These are phyloP conservation scores for Coreius guichenoti DNA, from an alignment of 2,797 vertebrate species.

Conservation along the genomic window DNA sequence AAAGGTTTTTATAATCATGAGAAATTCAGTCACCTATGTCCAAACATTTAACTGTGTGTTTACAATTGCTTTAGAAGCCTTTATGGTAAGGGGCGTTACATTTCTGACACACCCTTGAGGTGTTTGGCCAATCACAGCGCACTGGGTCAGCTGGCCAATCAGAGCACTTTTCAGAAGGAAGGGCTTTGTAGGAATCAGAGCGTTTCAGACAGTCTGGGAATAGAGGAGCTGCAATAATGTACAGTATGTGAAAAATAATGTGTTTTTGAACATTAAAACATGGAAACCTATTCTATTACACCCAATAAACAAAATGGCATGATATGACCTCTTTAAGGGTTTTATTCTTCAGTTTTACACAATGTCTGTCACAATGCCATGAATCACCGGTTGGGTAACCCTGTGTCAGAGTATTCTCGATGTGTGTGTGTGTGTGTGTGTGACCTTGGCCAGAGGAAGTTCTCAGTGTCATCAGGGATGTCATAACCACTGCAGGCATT, in stretches of 20 bases:
- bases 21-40: background rate
- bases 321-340: background rate
- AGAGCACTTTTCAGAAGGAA: too few relatives aligned
- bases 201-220: background rate
- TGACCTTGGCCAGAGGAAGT: constrained; percentile 57
- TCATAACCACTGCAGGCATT: constrained; percentile 53
- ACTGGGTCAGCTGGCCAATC: background rate
- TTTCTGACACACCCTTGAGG: background rate
- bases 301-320: background rate
- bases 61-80: background rate
- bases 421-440: constrained; percentile 28
- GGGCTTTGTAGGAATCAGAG: background rate
- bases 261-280: background rate
- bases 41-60: background rate
- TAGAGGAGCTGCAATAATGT: background rate
- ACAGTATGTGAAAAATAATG: background rate
- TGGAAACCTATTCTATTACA: background rate
- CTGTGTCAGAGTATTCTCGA: background rate
- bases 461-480: constrained; percentile 58
- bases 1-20: background rate
- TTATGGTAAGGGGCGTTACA: background rate
- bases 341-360: background rate
- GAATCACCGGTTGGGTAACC: background rate
- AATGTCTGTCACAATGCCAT: constrained; percentile 16
- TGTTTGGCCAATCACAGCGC: background rate